A percentile compares a stretch with the other conserved stretches of the same genome.
phyloP scores from a whole-genome alignment of 37 sponge, comb jelly and placozoan species.

The Bolinopsis microptera region DNA sequence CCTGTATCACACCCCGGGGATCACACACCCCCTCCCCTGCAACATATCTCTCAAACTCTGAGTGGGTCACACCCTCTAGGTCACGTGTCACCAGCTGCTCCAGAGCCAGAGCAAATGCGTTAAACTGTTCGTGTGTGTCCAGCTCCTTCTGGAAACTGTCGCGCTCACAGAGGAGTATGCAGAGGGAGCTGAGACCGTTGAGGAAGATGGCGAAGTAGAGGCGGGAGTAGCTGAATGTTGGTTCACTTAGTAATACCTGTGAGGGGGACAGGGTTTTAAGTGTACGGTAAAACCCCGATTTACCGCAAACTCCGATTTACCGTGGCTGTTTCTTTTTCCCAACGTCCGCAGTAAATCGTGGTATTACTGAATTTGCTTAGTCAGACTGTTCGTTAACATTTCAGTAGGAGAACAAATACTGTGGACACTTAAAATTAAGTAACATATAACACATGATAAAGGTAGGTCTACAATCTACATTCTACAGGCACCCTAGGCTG shows the following conservation, averaged over 20 bases:
- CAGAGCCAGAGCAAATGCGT: neutral
- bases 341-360: too few species aligned
- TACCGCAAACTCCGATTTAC: too few species aligned
- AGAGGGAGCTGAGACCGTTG: conserved; percentile 19
- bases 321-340: too few species aligned
- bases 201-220: conserved; percentile 23
- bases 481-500: too few species aligned
- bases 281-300: too few species aligned
- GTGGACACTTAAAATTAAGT: too few species aligned
- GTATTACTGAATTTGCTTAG: too few species aligned
- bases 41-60: neutral
- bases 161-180: conserved; percentile 26
- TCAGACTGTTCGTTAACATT: too few species aligned
- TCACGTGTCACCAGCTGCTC: neutral
- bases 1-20: neutral
- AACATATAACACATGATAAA: too few species aligned
- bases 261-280: too few species aligned
- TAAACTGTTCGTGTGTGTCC: neutral
- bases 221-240: conserved; percentile 1
- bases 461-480: too few species aligned
- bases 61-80: neutral
- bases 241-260: neutral
- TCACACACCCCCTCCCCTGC: neutral
- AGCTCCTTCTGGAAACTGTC: neutral
- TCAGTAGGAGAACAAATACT: too few species aligned